phyloP scores from a whole-genome alignment of 1,140 invertebrate species.

The Artemia franciscana region DNA sequence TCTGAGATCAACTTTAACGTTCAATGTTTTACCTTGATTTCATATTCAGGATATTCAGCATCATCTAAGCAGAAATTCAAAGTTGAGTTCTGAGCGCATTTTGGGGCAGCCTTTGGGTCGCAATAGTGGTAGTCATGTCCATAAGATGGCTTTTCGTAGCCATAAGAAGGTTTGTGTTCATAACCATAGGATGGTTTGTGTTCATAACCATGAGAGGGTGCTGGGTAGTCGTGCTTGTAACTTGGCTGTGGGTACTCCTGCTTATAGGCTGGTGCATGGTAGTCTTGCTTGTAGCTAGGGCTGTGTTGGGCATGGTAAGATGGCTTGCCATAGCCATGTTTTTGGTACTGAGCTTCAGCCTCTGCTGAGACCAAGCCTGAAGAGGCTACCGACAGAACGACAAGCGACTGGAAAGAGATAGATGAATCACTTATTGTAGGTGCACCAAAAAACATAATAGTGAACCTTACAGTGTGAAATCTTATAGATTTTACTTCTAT shows the following conservation, averaged over 20 bases:
- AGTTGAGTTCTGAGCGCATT: slow-evolving; percentile 12
- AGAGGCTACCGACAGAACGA: background rate
- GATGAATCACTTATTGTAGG: no score
- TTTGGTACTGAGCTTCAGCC: background rate
- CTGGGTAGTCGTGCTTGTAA: background rate
- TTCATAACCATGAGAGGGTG: background rate
- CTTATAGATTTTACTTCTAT: no score
- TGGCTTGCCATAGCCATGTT: background rate
- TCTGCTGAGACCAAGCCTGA: background rate
- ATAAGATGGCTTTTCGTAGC: no score
- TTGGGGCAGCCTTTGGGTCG: slow-evolving; percentile 10
- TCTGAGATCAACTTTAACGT: no score
- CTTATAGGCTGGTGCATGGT: background rate
- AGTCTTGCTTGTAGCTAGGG: background rate
- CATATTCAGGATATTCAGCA: slow-evolving; percentile 13
- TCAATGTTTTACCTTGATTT: slow-evolving; percentile 10
- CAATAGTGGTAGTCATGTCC: no score
- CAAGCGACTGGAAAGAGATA: background rate
- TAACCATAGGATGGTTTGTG: background rate
- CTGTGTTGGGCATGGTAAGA: background rate
- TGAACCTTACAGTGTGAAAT: no score
- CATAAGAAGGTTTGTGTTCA: background rate
- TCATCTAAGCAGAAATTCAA: slow-evolving; percentile 12
- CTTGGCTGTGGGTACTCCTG: background rate
- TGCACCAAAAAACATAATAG: no score